Evolutionary conservation across 2,113 vertebrate species (phyloP).

Genomic region (Protobothrops flavoviridis): DNA sequence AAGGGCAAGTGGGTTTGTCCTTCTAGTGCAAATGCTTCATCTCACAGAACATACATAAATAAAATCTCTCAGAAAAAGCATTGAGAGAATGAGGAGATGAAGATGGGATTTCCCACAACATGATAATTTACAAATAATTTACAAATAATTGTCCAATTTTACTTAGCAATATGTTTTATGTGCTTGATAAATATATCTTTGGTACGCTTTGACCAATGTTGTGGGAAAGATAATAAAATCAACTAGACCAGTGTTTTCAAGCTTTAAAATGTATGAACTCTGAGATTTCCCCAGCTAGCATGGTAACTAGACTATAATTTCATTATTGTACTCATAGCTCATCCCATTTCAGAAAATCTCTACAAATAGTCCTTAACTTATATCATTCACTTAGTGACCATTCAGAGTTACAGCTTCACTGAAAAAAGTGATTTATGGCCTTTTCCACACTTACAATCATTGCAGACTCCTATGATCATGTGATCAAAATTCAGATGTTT

Average conservation of each 20-base stretch:
- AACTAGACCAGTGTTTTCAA: background rate
- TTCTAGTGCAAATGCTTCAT: background rate
- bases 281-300: background rate
- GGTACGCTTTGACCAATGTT: background rate
- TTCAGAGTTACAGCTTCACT: too few relatives aligned
- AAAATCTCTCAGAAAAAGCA: background rate
- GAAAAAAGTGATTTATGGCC: background rate
- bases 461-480: background rate
- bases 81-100: background rate
- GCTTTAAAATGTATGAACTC: background rate
- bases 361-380: background rate
- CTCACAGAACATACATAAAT: background rate
- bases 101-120: background rate
- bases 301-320: background rate
- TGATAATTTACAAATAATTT: background rate
- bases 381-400: background rate
- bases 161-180: background rate
- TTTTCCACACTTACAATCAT: background rate
- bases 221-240: background rate
- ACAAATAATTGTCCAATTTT: background rate
- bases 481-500: background rate
- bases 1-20: background rate
- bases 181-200: background rate
- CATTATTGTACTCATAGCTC: background rate
- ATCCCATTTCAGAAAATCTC: background rate